phyloP scores from a whole-genome alignment of 2,888 invertebrate species.

The Crossocerus cetratus region DNA sequence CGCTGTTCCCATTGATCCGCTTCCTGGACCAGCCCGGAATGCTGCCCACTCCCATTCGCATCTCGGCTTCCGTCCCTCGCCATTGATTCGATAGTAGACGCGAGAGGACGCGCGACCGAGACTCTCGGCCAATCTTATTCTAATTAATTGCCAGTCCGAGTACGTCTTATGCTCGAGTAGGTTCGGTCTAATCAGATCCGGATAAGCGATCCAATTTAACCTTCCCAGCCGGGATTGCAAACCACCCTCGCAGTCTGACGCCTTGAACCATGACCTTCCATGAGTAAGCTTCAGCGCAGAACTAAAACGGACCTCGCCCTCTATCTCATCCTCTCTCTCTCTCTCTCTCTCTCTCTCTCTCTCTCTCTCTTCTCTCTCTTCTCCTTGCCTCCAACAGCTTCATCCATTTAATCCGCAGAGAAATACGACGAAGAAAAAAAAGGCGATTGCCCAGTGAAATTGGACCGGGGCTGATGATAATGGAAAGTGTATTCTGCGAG shows the following conservation, averaged over 20 bases:
- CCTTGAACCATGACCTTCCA: constrained; percentile 59
- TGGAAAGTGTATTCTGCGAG: too few relatives aligned
- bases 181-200: constrained; percentile 31
- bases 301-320: background rate
- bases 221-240: constrained; percentile 2
- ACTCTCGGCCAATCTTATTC: too few relatives aligned
- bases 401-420: too few relatives aligned
- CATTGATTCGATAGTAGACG: background rate
- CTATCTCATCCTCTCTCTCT: too few relatives aligned
- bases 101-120: too few relatives aligned
- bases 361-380: too few relatives aligned
- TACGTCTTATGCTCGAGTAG: background rate
- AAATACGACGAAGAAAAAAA: too few relatives aligned
- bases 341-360: too few relatives aligned
- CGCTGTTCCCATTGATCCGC: constrained; percentile 20
- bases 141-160: too few relatives aligned
- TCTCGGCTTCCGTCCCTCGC: background rate
- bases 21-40: background rate
- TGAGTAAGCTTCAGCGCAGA: constrained; percentile 8
- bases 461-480: too few relatives aligned
- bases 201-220: constrained; percentile 43
- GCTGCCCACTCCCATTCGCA: background rate
- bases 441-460: too few relatives aligned
- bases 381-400: too few relatives aligned
- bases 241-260: constrained; percentile 13